Evolutionary conservation across 2,113 vertebrate genomes (phyloP).

Genomic region (Burhinus oedicnemus): DNA sequence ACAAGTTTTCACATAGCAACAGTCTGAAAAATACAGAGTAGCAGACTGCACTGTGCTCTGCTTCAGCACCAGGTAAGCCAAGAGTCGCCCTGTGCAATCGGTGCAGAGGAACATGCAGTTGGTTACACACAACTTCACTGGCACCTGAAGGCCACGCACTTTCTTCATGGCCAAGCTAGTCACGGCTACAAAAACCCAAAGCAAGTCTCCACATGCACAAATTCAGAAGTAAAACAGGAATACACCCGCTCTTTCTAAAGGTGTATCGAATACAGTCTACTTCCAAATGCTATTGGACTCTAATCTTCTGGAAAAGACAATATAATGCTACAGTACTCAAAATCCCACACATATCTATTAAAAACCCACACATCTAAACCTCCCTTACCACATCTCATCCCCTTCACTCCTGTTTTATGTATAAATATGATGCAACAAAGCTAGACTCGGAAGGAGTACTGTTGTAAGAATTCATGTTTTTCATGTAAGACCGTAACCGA

Average conservation of each 20-base stretch:
- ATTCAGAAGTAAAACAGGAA: background rate
- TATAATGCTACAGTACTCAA: background rate
- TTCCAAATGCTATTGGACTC: background rate
- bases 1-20: accelerated
- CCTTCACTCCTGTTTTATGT: background rate
- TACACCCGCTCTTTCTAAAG: background rate
- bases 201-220: accelerated
- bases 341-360: background rate
- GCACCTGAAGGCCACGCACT: background rate
- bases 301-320: background rate
- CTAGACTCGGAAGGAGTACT: accelerated
- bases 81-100: accelerated
- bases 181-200: accelerated
- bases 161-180: background rate
- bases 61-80: background rate
- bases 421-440: background rate
- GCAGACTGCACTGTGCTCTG: background rate
- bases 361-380: background rate
- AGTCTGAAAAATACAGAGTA: background rate
- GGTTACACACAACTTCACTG: no score
- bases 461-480: accelerated
- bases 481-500: background rate
- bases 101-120: accelerated
- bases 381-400: background rate
- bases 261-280: background rate